Percentiles rank a stretch among this genome's conserved stretches.
phyloP scores from a whole-genome alignment of 2,888 invertebrate species.

The Aporophyla nigra region DNA sequence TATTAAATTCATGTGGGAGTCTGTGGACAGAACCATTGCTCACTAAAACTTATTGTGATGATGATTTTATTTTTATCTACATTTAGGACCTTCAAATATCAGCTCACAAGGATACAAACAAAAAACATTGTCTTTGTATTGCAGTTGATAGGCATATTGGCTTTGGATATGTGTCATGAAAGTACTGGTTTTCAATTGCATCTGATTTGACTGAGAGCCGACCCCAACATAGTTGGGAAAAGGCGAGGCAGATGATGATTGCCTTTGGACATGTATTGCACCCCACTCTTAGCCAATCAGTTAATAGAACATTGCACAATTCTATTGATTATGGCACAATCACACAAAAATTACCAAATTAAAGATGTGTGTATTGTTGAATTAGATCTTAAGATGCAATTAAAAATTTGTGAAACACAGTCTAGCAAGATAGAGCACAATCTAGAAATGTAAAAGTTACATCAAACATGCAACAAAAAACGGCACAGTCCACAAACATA shows the following conservation, averaged over 20 bases:
- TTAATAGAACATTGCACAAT: background rate
- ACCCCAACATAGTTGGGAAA: background rate
- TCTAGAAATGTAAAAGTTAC: background rate
- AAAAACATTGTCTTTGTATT: background rate
- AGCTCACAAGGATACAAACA: background rate
- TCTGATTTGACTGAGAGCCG: background rate
- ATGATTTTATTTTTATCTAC: background rate
- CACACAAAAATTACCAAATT: background rate
- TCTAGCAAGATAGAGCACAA: background rate
- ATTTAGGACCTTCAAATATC: background rate
- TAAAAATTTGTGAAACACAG: background rate
- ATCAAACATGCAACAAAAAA: slow-evolving; percentile 37
- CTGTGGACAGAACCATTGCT: slow-evolving; percentile 71
- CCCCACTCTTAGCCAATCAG: background rate
- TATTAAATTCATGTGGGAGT: slow-evolving; percentile 69
- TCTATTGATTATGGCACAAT: background rate
- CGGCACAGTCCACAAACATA: slow-evolving; percentile 69
- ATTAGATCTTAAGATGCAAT: background rate
- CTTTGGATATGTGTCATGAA: background rate
- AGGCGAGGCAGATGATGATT: background rate
- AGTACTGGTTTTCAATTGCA: background rate
- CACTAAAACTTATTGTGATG: background rate
- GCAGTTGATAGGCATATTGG: background rate
- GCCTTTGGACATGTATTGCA: background rate
- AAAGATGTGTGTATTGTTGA: background rate